A percentile compares a stretch with the other conserved stretches of the same genome.
phyloP scores from a whole-genome alignment of 2,797 vertebrate species.

The Protonibea diacanthus region DNA sequence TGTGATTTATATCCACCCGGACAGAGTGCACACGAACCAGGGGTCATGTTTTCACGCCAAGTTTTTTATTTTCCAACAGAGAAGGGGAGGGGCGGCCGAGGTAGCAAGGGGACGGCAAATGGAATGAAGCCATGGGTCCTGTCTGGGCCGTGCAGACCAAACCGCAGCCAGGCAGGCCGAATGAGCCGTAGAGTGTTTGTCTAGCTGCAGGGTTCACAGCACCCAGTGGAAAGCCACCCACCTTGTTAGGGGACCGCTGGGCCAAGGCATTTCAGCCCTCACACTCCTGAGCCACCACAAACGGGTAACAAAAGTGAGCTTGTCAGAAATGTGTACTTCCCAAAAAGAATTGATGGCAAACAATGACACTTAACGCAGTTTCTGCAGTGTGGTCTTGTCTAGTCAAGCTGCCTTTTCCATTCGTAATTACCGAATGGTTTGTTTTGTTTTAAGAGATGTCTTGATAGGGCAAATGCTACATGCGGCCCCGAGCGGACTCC shows the following conservation, averaged over 20 bases:
- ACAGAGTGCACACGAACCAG: conserved; percentile 71
- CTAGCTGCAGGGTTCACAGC: conserved; percentile 81
- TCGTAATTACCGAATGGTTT: conserved; percentile 47
- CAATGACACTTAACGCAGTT: conserved; percentile 55
- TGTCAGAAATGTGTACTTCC: conserved; percentile 61
- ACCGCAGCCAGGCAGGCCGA: conserved; percentile 73
- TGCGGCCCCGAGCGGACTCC: background rate
- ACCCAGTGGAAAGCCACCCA: conserved; percentile 85
- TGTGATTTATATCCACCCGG: conserved; percentile 85
- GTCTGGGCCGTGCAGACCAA: conserved; percentile 71
- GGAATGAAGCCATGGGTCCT: conserved; percentile 76
- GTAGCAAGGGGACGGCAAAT: conserved; percentile 75
- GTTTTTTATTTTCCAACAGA: conserved; percentile 76
- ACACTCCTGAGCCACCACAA: conserved; percentile 56
- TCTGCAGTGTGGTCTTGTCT: conserved; percentile 57
- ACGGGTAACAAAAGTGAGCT: conserved; percentile 43
- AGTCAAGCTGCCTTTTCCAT: conserved; percentile 35
- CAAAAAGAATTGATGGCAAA: conserved; percentile 50
- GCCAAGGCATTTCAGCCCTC: conserved; percentile 69
- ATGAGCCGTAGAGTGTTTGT: conserved; percentile 83
- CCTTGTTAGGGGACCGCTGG: conserved; percentile 76
- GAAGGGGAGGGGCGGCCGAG: conserved; percentile 48
- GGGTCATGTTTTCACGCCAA: conserved; percentile 71
- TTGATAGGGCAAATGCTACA: conserved; percentile 56
- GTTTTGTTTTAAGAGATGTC: conserved; percentile 54